Evolutionary conservation across 2,113 vertebrate species (phyloP), one percentile per base, ranked within the genome.

Genomic region (Monopterus albus): DNA sequence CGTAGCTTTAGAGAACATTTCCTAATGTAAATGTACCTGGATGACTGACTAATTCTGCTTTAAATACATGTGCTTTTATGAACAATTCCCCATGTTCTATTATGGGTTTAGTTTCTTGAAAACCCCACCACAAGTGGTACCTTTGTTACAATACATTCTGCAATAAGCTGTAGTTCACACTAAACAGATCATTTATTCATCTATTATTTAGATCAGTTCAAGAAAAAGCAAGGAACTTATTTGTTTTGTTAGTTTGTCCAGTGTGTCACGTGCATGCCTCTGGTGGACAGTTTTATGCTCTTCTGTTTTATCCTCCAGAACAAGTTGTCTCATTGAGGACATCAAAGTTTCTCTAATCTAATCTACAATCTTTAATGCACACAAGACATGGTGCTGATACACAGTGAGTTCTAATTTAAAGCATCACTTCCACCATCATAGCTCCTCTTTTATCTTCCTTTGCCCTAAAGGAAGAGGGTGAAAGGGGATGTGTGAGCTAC

Each of bases 311-410:
- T 26, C 29, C 71, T 57, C 40, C 23, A 20, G 67, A 79, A 83
- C 85, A 61, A 87, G 87, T 63, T 28, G 64, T 51, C 51, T 71
- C 40, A 11, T 38, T 77, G 59, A 78, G 79, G 56, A 83, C 77
- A 82, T 89, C 81, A 84, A 83, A 78, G 78, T 67, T 81, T 42
- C 66, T 68, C 74, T 82, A 65, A 88, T 85, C 83, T 78, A 58
- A 88, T 88, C 83, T 87, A 28, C 58, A 77, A 78, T 78, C 63
- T 78, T 78, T 56, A 71, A 46, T 53, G 74, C 68, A 81, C 71
- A 67, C 72, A 77, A 60, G 68, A 79, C 52, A 57, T 61, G 49
- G 50, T 76, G 73, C 38, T 38, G 53, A 56, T 60, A 59, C 49
- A 56, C 18, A 51, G 23, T 23, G 35, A 58, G 45, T 52, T 79